A percentile compares a stretch with the other conserved stretches of the same genome.
Evolutionary conservation across 2,888 invertebrate genomes (phyloP).

Genomic region (Zeuzera pyrina): DNA sequence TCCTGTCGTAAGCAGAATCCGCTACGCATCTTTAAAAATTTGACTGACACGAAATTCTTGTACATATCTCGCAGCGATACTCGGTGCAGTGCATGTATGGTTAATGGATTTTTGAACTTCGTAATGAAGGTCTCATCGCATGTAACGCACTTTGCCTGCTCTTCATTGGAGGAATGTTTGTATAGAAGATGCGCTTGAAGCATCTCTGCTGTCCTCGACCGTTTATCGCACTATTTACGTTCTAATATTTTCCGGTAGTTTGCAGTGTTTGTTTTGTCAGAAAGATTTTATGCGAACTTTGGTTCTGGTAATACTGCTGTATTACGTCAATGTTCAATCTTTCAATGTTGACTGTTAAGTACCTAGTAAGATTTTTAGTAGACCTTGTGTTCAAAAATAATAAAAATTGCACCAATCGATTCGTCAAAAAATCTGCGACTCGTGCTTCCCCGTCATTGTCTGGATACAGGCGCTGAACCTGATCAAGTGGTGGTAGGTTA

Average conservation of each 20-base stretch:
- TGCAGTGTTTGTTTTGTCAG: slow-evolving; percentile 29
- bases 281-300: slow-evolving; percentile 33
- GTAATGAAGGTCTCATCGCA: slow-evolving; percentile 42
- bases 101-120: slow-evolving; percentile 45
- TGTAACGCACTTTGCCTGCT: slow-evolving; percentile 26
- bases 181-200: slow-evolving; percentile 36
- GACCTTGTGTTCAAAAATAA: too few relatives aligned
- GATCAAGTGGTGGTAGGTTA: too few relatives aligned
- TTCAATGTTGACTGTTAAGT: too few relatives aligned
- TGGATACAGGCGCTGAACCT: too few relatives aligned
- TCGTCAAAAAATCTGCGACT: too few relatives aligned
- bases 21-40: slow-evolving; percentile 23
- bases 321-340: slow-evolving; percentile 26
- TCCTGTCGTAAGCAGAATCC: too few relatives aligned
- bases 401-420: too few relatives aligned
- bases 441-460: too few relatives aligned
- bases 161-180: slow-evolving; percentile 36
- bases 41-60: slow-evolving; percentile 29
- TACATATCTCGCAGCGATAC: slow-evolving; percentile 40
- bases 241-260: slow-evolving; percentile 11
- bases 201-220: slow-evolving; percentile 38
- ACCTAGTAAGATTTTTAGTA: too few relatives aligned
- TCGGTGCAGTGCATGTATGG: slow-evolving; percentile 42
- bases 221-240: slow-evolving; percentile 52
- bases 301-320: slow-evolving; percentile 35